Conservation (phyloP, 2,888 invertebrate species). For the Celastrina argiolus region DNA sequence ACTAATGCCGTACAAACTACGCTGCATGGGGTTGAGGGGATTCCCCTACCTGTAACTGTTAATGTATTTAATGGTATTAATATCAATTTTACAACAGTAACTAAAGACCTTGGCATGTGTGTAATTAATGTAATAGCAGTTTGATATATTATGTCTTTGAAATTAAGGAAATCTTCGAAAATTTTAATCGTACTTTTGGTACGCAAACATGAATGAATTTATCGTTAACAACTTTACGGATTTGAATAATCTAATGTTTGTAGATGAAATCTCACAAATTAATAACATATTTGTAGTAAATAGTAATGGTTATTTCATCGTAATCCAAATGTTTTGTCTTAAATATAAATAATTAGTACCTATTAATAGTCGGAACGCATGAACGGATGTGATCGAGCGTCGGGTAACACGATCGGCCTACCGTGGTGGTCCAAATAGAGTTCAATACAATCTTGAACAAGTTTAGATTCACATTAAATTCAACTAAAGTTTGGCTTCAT, state of each 20-base stretch:
- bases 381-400: slow-evolving; percentile 34
- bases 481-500: neutral
- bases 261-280: too few relatives aligned
- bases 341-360: neutral
- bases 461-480: neutral
- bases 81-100: neutral
- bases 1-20: slow-evolving; percentile 12
- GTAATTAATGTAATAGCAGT: too few relatives aligned
- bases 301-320: neutral
- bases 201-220: too few relatives aligned
- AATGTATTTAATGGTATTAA: neutral
- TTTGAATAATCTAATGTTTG: too few relatives aligned
- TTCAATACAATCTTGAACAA: neutral
- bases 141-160: too few relatives aligned
- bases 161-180: too few relatives aligned
- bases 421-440: neutral
- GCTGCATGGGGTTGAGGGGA: neutral
- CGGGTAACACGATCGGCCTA: slow-evolving; percentile 27
- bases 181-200: too few relatives aligned
- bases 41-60: neutral
- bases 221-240: too few relatives aligned
- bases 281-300: too few relatives aligned
- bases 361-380: slow-evolving; percentile 24
- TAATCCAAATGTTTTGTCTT: neutral
- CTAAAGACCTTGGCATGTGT: neutral